A percentile compares a stretch with the other conserved stretches of the same genome.
Evolutionary conservation across 2,113 vertebrate genomes (phyloP).

Genomic region (Notechis scutatus): DNA sequence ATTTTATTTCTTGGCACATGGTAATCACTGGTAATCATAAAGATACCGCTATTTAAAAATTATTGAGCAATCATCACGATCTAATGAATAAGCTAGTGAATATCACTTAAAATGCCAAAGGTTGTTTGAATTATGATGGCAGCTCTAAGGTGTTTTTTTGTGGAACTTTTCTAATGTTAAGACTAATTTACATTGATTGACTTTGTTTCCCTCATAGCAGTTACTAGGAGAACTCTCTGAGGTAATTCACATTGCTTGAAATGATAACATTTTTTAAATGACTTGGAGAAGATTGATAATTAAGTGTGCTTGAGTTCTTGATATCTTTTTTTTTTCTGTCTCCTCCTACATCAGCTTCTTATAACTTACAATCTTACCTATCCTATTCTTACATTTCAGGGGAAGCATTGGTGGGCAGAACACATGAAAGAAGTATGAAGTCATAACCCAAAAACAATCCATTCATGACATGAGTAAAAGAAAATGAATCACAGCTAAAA

Average conservation of each 20-base stretch:
- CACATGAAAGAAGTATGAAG: background rate
- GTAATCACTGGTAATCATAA: too few species aligned
- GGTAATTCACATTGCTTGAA: conserved; percentile 74
- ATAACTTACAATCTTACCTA: background rate
- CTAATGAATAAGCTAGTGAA: conserved; percentile 13
- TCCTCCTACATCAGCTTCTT: background rate
- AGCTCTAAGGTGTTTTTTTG: conserved; percentile 29
- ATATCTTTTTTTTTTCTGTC: background rate
- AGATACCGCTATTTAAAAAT: background rate
- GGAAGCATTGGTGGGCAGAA: background rate
- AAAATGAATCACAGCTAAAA: background rate
- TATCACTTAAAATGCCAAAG: background rate
- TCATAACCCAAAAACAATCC: background rate
- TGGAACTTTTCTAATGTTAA: conserved; percentile 13
- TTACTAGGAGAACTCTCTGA: conserved; percentile 94
- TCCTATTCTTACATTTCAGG: background rate
- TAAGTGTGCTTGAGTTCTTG: background rate
- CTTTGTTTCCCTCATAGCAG: conserved; percentile 76
- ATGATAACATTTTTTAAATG: background rate
- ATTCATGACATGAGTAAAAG: background rate
- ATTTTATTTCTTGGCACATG: background rate
- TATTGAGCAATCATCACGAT: background rate
- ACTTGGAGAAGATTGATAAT: background rate
- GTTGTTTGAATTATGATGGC: conserved; percentile 1
- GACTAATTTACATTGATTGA: conserved; percentile 60